Conservation (phyloP, 2,888 invertebrate species). For the Agelastica alni region DNA sequence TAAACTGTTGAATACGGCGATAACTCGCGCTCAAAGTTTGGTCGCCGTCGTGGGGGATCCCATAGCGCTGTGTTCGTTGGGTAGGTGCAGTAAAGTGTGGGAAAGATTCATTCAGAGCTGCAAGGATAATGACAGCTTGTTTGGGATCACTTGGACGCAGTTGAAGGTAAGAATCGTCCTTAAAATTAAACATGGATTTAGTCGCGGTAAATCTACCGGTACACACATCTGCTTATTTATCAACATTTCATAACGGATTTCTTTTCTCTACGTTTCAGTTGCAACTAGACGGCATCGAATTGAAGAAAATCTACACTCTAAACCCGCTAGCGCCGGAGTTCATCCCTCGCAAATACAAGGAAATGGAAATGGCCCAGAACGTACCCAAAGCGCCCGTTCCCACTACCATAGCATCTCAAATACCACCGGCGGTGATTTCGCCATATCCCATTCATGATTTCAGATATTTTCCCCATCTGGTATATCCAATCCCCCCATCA, state of each 20-base stretch:
- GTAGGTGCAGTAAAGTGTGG: conserved; percentile 81
- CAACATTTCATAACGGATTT: background rate
- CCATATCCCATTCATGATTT: conserved; percentile 33
- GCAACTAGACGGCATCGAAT: conserved; percentile 73
- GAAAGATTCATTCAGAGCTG: conserved; percentile 76
- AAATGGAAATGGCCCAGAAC: conserved; percentile 40
- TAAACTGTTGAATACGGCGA: conserved; percentile 80
- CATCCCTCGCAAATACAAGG: conserved; percentile 64
- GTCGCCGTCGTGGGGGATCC: conserved; percentile 87
- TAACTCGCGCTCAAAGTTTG: conserved; percentile 78
- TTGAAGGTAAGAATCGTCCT: conserved; percentile 53
- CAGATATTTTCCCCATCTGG: conserved; percentile 34
- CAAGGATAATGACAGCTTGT: conserved; percentile 70
- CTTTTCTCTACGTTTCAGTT: conserved; percentile 53
- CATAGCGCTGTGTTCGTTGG: conserved; percentile 77
- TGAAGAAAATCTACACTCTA: conserved; percentile 75
- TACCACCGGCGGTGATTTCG: conserved; percentile 30
- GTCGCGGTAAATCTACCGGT: too few relatives aligned
- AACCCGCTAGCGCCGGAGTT: conserved; percentile 84
- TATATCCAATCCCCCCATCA: conserved; percentile 37
- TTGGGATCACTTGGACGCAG: conserved; percentile 73
- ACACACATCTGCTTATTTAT: too few relatives aligned
- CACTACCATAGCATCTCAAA: conserved; percentile 25
- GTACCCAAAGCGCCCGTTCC: conserved; percentile 26
- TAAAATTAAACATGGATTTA: too few relatives aligned